Percentiles rank a stretch among this genome's conserved stretches.
phyloP scores from a whole-genome alignment of 2,888 invertebrate genomes.

The Glaucopsyche alexis region DNA sequence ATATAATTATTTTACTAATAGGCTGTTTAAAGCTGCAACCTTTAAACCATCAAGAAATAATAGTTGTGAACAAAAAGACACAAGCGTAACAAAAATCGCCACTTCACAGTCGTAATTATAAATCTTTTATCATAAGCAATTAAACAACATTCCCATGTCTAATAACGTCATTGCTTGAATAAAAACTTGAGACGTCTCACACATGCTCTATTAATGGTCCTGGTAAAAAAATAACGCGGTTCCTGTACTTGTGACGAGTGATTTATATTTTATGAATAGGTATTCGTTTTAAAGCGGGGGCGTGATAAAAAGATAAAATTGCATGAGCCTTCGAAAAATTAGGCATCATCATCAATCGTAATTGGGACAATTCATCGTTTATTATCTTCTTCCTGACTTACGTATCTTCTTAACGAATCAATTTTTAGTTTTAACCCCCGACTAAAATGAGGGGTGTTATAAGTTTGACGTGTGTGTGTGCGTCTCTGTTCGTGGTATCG shows the following conservation, averaged over 20 bases:
- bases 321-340: too few relatives aligned
- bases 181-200: constrained; percentile 50
- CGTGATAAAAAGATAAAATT: background rate
- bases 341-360: too few relatives aligned
- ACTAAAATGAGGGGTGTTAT: too few relatives aligned
- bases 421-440: too few relatives aligned
- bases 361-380: too few relatives aligned
- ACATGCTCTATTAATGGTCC: constrained; percentile 47
- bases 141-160: constrained; percentile 59
- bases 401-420: too few relatives aligned
- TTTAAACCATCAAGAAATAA: background rate
- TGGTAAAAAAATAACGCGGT: constrained; percentile 28
- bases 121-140: constrained; percentile 34
- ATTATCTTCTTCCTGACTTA: too few relatives aligned
- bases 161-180: constrained; percentile 60
- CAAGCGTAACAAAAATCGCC: constrained; percentile 2
- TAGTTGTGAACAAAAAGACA: background rate
- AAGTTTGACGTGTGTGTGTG: too few relatives aligned
- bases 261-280: background rate
- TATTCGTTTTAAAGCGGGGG: background rate
- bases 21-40: background rate
- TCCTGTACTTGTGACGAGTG: constrained; percentile 29
- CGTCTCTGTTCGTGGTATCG: too few relatives aligned
- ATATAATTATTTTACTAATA: too few relatives aligned
- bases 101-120: background rate